Evolutionary conservation across 2,888 invertebrate genomes (phyloP).

Genomic region (Iselma pallidipennis): DNA sequence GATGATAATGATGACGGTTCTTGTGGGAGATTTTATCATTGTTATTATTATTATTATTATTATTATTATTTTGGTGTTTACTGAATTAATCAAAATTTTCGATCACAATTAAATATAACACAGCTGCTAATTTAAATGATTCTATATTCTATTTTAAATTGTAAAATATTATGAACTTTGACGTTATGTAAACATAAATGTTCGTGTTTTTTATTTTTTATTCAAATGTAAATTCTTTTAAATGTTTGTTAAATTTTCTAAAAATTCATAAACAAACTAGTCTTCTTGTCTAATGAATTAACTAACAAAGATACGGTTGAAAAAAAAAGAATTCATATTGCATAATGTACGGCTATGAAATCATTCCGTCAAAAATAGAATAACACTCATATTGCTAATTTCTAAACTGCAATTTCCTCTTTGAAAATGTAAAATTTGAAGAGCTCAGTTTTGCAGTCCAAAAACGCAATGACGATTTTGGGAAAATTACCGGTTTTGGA

Average conservation of each 20-base stretch:
- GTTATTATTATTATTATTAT: too few species aligned
- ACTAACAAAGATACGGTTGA: neutral
- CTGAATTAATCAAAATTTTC: neutral
- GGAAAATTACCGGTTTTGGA: too few species aligned
- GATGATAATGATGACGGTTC: too few species aligned
- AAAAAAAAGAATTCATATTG: neutral
- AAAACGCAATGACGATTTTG: too few species aligned
- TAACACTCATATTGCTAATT: neutral
- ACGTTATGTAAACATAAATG: too few species aligned
- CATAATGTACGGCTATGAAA: conserved; percentile 11
- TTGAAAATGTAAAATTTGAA: too few species aligned
- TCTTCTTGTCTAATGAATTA: neutral
- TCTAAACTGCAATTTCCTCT: neutral
- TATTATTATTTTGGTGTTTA: neutral
- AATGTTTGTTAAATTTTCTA: too few species aligned
- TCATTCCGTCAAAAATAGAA: conserved; percentile 11
- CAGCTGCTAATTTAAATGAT: conserved; percentile 14
- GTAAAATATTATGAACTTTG: conserved; percentile 19
- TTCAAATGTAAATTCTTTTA: conserved; percentile 13
- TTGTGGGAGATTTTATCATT: neutral
- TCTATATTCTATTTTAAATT: too few species aligned
- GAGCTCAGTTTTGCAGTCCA: too few species aligned
- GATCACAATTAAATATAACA: neutral
- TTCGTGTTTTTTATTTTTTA: too few species aligned
- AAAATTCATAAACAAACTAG: neutral